Base-by-base conservation (phyloP, 2,888 invertebrate genomes). In the Drosophila mulleri region DNA sequence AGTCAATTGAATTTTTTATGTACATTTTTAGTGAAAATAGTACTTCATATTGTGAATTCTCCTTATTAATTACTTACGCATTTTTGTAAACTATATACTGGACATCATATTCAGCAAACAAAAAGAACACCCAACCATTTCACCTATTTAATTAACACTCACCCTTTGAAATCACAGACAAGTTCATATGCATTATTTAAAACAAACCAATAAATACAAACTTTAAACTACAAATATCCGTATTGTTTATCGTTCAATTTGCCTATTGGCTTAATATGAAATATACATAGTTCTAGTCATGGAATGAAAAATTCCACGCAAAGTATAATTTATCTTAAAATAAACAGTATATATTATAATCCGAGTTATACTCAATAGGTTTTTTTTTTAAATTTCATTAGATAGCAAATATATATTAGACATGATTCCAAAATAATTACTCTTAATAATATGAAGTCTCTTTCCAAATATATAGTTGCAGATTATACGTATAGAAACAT, bases 1-100 rank as follows among this genome's bases (percentile, higher is more conserved):
- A 83, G 89, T 71, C 78, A 89, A 88, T 83, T 86, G 77, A 84
- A 73, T 86, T 75, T 78, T 81, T 56, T 32, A 32, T 66, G 63
- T 70, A 76, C 48, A 70, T 68, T 56, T 60, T 66, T 78, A 87
- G 68, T 72, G 42, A 62, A 78, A 75, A 67, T 74, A 75, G 52
- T 69, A 63, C 82, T 70, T 80, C 32, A 79, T 44, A 80, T 64
- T 77, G 61, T 77, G 81, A 80, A 81, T 72, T 80, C 67, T 80
- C 60, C 59, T 56, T 80, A 54, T 64, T 56, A 66, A 62, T 67
- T 18, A 48, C 47, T 64, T 66, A 69, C 42, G 88, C 88, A 85
- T 88, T 83, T 87, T 72, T 68, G 72, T 67, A 65, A 76, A 82
- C 53, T 69, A 52, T 58, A 56, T 41, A 61, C 29, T 53, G n/a